These are phyloP conservation scores for Cricetomys ansorgei DNA, from an alignment of 2,113 vertebrate genomes.

Conservation along the genomic window DNA sequence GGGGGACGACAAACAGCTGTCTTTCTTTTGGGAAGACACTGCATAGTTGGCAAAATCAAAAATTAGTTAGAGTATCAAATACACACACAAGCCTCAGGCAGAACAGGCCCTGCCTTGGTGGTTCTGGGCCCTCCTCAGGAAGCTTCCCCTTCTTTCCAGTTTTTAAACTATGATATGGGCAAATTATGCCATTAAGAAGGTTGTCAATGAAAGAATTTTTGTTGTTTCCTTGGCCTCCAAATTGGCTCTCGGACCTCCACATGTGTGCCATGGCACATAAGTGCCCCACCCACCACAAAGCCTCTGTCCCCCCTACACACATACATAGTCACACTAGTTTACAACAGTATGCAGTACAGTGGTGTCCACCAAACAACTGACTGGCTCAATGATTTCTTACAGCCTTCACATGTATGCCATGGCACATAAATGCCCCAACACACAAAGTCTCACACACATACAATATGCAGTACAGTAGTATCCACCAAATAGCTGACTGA, in stretches of 20 bases:
- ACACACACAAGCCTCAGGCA: neutral
- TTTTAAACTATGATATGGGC: constrained; percentile 46
- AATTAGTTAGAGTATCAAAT: neutral
- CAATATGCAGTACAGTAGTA: neutral
- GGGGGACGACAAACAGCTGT: neutral
- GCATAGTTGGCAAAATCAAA: constrained; percentile 13
- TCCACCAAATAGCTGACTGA: neutral
- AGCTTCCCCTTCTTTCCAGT: neutral
- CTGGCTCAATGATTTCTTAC: constrained; percentile 28
- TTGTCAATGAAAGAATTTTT: neutral
- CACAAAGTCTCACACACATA: neutral
- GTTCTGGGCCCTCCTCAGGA: neutral
- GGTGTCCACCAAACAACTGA: neutral
- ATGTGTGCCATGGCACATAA: neutral
- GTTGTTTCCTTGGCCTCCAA: neutral
- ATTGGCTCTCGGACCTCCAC: neutral
- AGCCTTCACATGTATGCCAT: neutral
- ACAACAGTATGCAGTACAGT: too few species aligned
- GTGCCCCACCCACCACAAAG: too few species aligned
- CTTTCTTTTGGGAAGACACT: neutral
- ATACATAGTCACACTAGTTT: neutral
- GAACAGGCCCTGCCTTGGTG: neutral
- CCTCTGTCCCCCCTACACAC: too few species aligned
- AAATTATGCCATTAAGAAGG: neutral
- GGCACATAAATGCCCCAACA: neutral